Evolutionary conservation across 2,797 vertebrate species (phyloP), one percentile per base, ranked within the genome.

Genomic region (Thalassophryne amazonica): DNA sequence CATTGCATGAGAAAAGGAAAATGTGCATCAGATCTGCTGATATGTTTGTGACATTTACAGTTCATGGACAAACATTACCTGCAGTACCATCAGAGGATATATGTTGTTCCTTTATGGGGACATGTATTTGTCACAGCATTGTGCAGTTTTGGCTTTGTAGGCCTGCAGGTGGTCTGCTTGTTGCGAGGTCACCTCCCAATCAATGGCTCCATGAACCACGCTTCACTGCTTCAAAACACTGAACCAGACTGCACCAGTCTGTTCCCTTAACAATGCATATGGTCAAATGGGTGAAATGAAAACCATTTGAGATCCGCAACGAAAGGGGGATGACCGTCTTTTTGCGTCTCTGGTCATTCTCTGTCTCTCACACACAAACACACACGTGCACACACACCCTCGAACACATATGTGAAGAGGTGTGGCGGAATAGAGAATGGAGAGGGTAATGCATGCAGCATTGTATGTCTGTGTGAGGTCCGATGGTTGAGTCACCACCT

Each of bases 311-410:
- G 80, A 62, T 76, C 52, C 64, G 34, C 64, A 59, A 83, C 83
- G 84, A 86, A 84, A 87, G 86, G 84, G 85, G 85, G 80, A 85
- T 80, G 81, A 85, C 69, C 48, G 68, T 75, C 58, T 70, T 70
- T 68, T 58, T 74, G n/a, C n/a, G 79, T 75, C 69, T 78, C 66
- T 80, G 73, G 76, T 83, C 80, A 30, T 75, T 77, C 60, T 81
- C 81, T n/a, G n/a, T n/a, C 54, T 23, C 55, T 32, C 77, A 39
- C 62, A 75, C 60, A 69, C 60, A n/a, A n/a, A n/a, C 24, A 56
- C 60, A 76, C 70, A 60, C 37, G 59, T 76, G 70, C n/a, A n/a
- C 54, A 23, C 55, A 32, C 77, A 39, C 62, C 75, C 60, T 69
- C 60, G n/a, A n/a, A n/a, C 24, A 56, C 60, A 76, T 70, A 60